These are phyloP conservation scores for Molothrus ater DNA, from an alignment of 2,797 vertebrate species.

Conservation along the genomic window DNA sequence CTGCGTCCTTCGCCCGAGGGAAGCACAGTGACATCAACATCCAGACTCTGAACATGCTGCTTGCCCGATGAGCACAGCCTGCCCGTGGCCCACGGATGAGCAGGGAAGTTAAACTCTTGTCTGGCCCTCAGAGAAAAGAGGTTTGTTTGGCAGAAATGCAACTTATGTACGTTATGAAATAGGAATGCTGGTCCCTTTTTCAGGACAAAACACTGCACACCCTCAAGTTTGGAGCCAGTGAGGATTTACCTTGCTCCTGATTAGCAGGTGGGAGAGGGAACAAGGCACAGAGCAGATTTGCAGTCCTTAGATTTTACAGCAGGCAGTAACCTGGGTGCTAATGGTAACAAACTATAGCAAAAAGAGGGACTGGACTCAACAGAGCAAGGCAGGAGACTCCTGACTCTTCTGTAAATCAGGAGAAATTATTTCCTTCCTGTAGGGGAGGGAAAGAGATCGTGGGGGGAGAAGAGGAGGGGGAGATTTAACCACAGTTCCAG, in stretches of 20 bases:
- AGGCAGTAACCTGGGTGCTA: neutral
- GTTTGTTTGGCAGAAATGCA: neutral
- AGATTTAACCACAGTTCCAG: neutral
- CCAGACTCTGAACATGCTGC: rapidly evolving
- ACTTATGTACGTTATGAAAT: neutral
- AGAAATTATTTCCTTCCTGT: neutral
- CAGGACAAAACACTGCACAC: neutral
- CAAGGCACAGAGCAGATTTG: neutral
- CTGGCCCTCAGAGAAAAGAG: neutral
- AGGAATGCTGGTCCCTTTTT: neutral
- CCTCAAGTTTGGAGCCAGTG: neutral
- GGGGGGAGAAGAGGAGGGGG: neutral
- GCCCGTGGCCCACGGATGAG: neutral
- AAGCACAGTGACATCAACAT: neutral
- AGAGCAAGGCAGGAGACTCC: neutral
- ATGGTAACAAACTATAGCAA: neutral
- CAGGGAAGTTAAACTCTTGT: neutral
- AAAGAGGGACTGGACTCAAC: neutral
- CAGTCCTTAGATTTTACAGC: neutral
- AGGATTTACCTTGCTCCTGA: neutral
- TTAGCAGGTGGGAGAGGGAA: neutral
- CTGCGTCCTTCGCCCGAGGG: neutral
- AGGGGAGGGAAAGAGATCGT: neutral
- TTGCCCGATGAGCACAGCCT: rapidly evolving
- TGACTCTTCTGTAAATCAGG: neutral